Base-by-base conservation (phyloP, 2,797 vertebrate species). In the Sciaenops ocellatus region DNA sequence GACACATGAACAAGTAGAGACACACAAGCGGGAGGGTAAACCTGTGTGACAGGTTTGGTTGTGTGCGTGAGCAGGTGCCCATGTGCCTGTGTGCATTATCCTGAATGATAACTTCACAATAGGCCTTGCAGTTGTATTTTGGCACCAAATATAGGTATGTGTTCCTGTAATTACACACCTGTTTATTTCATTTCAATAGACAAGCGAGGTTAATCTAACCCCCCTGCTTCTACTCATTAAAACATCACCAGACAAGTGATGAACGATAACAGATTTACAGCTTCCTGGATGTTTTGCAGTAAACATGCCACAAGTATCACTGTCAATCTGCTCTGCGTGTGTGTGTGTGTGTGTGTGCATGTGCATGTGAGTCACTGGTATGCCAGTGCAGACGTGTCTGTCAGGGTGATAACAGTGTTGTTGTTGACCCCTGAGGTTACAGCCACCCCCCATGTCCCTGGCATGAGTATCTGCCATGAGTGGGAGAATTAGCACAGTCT, bases 331-430 rank as follows among this genome's bases (percentile, higher is more conserved):
- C 26, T 47, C 17, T 64, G 34, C 3, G 1, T 75, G 47, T 48
- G 73, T 84, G 73, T 81, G 64, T 79, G 61, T 83, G 70, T 64
- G 52, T 69, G 54, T 76, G 64, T 41, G 65, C 46, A 69, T 60
- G 41, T 61, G 30, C 24, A 28, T 47, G 74, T 17, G 73, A 57
- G 13, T 74, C 55, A 34, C 38, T 69, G 51, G 71, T 82, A 78
- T 70, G 79, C 38, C 16, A 10, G 79, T 57, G 65, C 67, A 73
- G 67, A 69, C 54, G 8, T 80, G 74, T 84, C 65, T 82, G 57
- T 68, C 62, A 46, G 61, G 60, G 72, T 89, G 86, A 85, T 85
- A 81, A 92, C 83, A 84, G 24, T 2, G 26, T 78, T 82, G 87
- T 88, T 80, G 89, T 67, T 81, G 82, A 82, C 78, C 86, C 34